A percentile compares a stretch with the other conserved stretches of the same genome.
Conservation (phyloP, 2,113 vertebrate genomes). For the Scopus umbretta region DNA sequence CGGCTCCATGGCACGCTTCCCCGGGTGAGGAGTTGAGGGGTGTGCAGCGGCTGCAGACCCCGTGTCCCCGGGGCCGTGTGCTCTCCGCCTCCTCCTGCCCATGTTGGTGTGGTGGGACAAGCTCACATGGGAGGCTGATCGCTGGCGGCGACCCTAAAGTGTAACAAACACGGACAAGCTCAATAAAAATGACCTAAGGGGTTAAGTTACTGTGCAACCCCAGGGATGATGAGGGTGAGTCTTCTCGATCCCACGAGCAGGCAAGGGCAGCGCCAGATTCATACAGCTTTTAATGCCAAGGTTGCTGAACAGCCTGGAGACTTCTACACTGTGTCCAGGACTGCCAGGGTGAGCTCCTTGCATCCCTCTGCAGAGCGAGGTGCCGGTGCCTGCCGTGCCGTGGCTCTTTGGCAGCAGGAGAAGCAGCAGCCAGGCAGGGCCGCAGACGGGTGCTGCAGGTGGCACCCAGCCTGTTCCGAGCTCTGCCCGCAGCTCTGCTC, state of each 20-base stretch:
- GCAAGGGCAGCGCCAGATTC: not conserved
- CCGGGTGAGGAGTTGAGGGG: not conserved
- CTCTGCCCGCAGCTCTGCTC: not conserved
- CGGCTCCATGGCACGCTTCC: not conserved
- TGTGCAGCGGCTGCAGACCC: not conserved
- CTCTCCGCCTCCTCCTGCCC: not conserved
- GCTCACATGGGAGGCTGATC: not conserved
- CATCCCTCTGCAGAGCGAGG: too few species aligned
- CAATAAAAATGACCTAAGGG: not conserved
- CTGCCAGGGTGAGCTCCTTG: not conserved
- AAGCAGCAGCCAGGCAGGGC: not conserved
- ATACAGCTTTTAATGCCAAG: not conserved
- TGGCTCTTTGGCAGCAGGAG: not conserved
- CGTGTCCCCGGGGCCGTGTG: not conserved
- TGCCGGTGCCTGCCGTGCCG: not conserved
- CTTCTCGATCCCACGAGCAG: not conserved
- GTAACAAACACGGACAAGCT: fast-evolving
- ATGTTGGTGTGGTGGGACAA: too few species aligned
- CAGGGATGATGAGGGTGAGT: not conserved
- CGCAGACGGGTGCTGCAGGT: not conserved
- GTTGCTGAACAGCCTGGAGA: too few species aligned
- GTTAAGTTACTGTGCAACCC: not conserved
- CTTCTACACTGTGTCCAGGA: not conserved
- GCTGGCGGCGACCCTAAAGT: not conserved
- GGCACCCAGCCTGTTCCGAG: not conserved